Base-by-base conservation (phyloP, 2,113 vertebrate species). In the Podarcis muralis region DNA sequence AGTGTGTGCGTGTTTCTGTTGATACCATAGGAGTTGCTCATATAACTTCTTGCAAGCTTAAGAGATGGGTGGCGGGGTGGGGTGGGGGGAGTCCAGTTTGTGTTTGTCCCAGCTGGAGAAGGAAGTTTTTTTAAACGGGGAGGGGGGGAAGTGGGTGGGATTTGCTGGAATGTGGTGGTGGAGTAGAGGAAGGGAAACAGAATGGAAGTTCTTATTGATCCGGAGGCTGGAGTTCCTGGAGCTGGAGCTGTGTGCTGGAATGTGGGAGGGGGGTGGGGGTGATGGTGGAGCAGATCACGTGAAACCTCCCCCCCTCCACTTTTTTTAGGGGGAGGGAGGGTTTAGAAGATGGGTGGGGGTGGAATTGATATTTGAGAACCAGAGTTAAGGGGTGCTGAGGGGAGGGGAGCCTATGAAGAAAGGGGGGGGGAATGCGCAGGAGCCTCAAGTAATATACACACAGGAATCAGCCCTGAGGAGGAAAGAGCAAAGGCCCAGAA, bases 191-290 rank as follows among this genome's bases (percentile, higher is more conserved):
- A 87, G 90, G 37, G 27, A 25, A 89, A 92, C 87, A 92, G 69
- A 40, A 32, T 79, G 89, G 79, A 93, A 94, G 96, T 96, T 95
- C 92, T 93, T 82, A 95, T 94, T 76, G 95, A 96, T 95, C 94
- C 30, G 94, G 93, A 90, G 89, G 92, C 77, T 86, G 86, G 83
- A 90, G 93, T 89, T 89, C 22, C 43, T 88, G 91, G 89, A 89
- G 90, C 92, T 90, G 89, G 94, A 91, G 93, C 96, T 94, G 95
- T 96, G 96, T 97, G 95, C 1, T 90, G 96, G 96, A 97, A 97
- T 97, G 96, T 96, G 95, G 93, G 87, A 82, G 81, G 22, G 85
- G 66, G 75, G 81, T 20, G 43, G 48, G 48, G 43, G 69, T 35
- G 75, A 62, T 66, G 40, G 59, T 69, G 72, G 90, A 89, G 85